These are phyloP conservation scores for Dallia pectoralis DNA, from an alignment of 2,797 vertebrate genomes.

Conservation along the genomic window DNA sequence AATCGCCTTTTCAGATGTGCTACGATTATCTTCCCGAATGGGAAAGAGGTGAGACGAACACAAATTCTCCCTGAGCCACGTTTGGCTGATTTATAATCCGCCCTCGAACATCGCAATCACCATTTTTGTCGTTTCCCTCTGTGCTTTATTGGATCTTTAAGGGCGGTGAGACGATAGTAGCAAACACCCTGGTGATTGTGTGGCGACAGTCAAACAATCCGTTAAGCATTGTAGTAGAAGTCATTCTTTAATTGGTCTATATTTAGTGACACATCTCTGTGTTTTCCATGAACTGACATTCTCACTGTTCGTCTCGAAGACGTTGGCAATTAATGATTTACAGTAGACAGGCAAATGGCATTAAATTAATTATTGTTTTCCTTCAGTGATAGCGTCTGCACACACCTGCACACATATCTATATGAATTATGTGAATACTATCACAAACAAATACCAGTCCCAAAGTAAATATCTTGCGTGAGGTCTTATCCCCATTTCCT, in stretches of 20 bases:
- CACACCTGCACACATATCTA: not conserved
- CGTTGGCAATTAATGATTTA: conserved; percentile 38
- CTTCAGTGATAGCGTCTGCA: not conserved
- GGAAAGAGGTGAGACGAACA: conserved; percentile 58
- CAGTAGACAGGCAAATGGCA: not conserved
- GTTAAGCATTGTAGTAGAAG: conserved; percentile 41
- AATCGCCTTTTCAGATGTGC: conserved; percentile 55
- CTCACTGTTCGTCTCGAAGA: conserved; percentile 35
- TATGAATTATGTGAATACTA: not conserved
- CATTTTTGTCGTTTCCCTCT: conserved; percentile 62
- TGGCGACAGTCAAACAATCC: conserved; percentile 44
- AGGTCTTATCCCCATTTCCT: no score
- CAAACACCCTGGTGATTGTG: conserved; percentile 33
- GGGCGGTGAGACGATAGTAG: conserved; percentile 42
- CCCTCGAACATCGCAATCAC: conserved; percentile 66
- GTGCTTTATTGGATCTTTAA: conserved; percentile 56
- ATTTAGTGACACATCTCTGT: conserved; percentile 36
- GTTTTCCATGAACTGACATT: conserved; percentile 7
- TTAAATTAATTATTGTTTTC: not conserved
- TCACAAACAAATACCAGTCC: not conserved
- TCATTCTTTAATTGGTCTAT: conserved; percentile 45
- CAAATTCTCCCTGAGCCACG: conserved; percentile 54
- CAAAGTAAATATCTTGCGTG: not conserved
- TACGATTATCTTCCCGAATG: conserved; percentile 66
- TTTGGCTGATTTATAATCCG: conserved; percentile 66